These are phyloP conservation scores for Amniataba percoides DNA, from an alignment of 2,797 vertebrate genomes.

Conservation along the genomic window DNA sequence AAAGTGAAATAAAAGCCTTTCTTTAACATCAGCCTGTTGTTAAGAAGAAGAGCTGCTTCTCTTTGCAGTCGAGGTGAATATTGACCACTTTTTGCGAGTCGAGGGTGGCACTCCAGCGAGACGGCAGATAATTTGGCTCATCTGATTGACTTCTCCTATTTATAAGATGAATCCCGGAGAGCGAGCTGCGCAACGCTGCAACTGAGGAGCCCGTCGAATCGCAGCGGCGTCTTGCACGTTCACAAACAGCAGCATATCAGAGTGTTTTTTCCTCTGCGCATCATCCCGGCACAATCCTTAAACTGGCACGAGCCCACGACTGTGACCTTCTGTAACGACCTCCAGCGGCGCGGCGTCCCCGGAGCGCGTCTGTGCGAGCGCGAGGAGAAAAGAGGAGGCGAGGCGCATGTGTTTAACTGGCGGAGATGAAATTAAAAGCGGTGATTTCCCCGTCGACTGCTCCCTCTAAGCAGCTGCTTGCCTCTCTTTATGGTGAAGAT, in stretches of 20 bases:
- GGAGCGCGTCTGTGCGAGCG: conserved; percentile 21
- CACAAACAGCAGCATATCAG: conserved; percentile 17
- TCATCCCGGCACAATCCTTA: conserved; percentile 18
- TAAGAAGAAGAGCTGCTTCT: not conserved
- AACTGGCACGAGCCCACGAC: conserved; percentile 43
- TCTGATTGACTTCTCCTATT: not conserved
- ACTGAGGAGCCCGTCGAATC: not conserved
- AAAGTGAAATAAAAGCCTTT: not conserved
- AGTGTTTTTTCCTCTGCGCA: not conserved
- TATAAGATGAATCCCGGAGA: not conserved
- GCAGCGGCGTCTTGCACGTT: not conserved
- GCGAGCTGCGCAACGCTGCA: not conserved
- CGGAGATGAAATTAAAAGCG: conserved; percentile 77
- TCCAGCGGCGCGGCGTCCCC: conserved; percentile 48
- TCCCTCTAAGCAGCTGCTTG: conserved; percentile 69
- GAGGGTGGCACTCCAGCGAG: not conserved
- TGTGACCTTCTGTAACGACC: conserved; percentile 67
- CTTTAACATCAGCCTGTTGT: not conserved
- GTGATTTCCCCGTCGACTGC: conserved; percentile 78
- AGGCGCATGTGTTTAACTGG: conserved; percentile 70
- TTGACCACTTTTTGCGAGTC: not conserved
- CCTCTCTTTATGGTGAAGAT: conserved; percentile 60
- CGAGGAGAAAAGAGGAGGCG: conserved; percentile 46
- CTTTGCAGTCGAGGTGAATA: not conserved
- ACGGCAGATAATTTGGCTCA: not conserved